These are phyloP conservation scores for Bombyx huttoni DNA, from an alignment of 2,888 invertebrate species.

Conservation along the genomic window DNA sequence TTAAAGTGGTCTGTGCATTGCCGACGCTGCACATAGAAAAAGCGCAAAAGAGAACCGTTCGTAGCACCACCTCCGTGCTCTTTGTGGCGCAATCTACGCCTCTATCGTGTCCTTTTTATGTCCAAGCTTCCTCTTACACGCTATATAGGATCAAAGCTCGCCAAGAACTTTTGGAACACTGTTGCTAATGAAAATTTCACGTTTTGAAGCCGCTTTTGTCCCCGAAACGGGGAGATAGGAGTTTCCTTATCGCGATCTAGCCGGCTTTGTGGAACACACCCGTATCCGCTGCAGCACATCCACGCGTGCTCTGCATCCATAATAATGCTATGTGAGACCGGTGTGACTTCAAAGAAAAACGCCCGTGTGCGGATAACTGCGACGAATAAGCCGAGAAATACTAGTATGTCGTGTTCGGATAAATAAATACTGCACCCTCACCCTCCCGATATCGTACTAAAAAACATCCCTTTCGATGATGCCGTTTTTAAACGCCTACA, in stretches of 20 bases:
- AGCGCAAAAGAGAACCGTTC: constrained; percentile 60
- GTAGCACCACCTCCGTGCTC: constrained; percentile 66
- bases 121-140: constrained; percentile 59
- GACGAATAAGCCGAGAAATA: constrained; percentile 57
- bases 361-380: constrained; percentile 29
- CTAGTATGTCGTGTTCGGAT: constrained; percentile 43
- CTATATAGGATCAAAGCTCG: constrained; percentile 66
- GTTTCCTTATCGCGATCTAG: constrained; percentile 55
- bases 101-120: constrained; percentile 64
- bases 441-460: constrained; percentile 65
- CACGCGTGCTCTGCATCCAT: constrained; percentile 54
- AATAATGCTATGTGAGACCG: constrained; percentile 35
- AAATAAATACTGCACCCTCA: constrained; percentile 73
- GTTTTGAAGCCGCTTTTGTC: constrained; percentile 57
- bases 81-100: constrained; percentile 71
- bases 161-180: constrained; percentile 59
- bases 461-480: constrained; percentile 71
- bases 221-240: constrained; percentile 42
- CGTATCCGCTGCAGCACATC: constrained; percentile 37
- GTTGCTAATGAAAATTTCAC: constrained; percentile 69
- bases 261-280: constrained; percentile 47
- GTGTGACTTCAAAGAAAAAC: constrained; percentile 45
- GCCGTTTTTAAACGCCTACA: constrained; percentile 73
- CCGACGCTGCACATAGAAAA: constrained; percentile 69
- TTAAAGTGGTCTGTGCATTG: constrained; percentile 71